Evolutionary conservation across 2,888 invertebrate species (phyloP), one percentile per base, ranked within the genome.

Genomic region (Agrotis exclamationis): DNA sequence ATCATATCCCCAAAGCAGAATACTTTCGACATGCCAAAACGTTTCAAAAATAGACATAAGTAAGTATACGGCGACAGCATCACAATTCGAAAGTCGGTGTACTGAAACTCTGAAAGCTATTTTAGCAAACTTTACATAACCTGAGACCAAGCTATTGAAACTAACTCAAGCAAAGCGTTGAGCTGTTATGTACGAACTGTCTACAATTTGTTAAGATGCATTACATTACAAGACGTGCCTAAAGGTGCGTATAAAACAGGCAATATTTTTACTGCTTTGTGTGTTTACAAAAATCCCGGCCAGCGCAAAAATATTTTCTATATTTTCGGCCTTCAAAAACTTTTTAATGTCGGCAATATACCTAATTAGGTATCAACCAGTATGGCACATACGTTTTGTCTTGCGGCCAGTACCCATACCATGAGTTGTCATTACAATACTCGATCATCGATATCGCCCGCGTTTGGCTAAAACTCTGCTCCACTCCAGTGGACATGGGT

Each of bases 81-180:
- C 47, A 48, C 24, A 53, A 54, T 24, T 47, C 14, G 47, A 64
- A 53, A 44, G n/a, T 48, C 2, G n/a, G 11, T 7, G 39, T 28
- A 28, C 45, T 63, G 45, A 33, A 72, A 72, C 18, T 14, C 11
- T 70, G 39, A 60, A 71, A 54, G 39, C 39, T 54, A n/a, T 54
- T 24, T 44, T 16, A 62, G 16, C 11, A 44, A 58, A 51, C 47
- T 33, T 73, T 24, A 53, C 51, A 28, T 47, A 53, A 28, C 24
- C 44, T 20, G 28, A 24, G 2, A 22, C 28, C 16, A 50, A 57
- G 22, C 47, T 47, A 59, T 53, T 53, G 33, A 59, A 39, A 47
- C 18, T 39, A 59, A 70, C 20, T 24, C 39, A 53, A 57, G 18
- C 20, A 54, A 70, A 58, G 33, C n/a, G 13, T 70, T 22, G 69